Conservation (phyloP, 2,113 vertebrate species). For the Plestiodon gilberti region DNA sequence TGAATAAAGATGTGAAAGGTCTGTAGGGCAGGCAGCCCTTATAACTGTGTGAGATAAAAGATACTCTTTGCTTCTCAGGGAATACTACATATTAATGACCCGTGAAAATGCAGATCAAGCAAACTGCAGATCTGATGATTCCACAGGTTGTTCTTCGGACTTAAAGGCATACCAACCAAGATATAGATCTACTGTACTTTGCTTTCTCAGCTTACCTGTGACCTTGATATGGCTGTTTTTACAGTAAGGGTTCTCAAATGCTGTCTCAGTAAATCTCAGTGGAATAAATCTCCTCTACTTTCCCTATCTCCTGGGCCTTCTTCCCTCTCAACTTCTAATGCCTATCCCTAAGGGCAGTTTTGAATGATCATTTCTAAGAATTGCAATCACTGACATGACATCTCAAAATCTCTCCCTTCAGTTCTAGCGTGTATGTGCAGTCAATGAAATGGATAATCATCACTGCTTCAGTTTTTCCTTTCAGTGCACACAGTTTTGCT, state of each 20-base stretch:
- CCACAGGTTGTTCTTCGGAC: slow-evolving; percentile 11
- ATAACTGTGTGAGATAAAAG: slow-evolving; percentile 4
- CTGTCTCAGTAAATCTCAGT: not conserved
- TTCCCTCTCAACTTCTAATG: not conserved
- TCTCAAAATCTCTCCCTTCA: not conserved
- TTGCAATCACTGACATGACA: not conserved
- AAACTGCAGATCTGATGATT: not conserved
- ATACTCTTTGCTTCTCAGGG: slow-evolving; percentile 23
- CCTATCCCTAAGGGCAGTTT: not conserved
- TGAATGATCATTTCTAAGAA: not conserved
- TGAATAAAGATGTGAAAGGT: slow-evolving; percentile 10
- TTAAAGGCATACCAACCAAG: slow-evolving; percentile 30
- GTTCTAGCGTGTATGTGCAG: not conserved
- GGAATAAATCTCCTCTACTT: not conserved
- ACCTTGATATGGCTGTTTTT: not conserved
- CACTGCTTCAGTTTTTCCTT: not conserved
- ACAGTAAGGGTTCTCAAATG: not conserved
- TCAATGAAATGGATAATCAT: not conserved
- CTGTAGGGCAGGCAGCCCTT: not conserved
- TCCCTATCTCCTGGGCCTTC: not conserved
- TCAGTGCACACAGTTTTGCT: not conserved
- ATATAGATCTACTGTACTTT: not conserved
- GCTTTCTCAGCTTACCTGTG: not conserved
- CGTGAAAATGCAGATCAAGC: slow-evolving; percentile 48
- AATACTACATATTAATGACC: slow-evolving; percentile 34